A percentile compares a stretch with the other conserved stretches of the same genome.
Evolutionary conservation across 2,113 vertebrate genomes (phyloP).

Genomic region (Pogonocichla stellata): DNA sequence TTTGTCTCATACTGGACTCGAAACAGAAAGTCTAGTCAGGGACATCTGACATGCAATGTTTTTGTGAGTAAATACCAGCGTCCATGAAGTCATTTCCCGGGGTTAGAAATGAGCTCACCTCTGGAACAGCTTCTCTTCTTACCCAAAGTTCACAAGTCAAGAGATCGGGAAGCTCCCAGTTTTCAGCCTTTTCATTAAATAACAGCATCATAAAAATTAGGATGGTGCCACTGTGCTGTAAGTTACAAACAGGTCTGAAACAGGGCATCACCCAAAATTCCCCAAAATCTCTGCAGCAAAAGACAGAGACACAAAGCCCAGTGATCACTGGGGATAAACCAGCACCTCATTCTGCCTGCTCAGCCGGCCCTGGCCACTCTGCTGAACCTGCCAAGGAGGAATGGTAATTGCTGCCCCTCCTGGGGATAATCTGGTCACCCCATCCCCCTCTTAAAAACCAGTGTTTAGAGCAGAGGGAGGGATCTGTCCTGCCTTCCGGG

Average conservation of each 20-base stretch:
- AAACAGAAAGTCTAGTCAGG: slow-evolving; percentile 76
- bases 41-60: slow-evolving; percentile 68
- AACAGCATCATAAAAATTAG: background rate
- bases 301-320: background rate
- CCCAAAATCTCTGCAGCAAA: background rate
- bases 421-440: background rate
- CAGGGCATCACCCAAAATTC: background rate
- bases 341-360: background rate
- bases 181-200: background rate
- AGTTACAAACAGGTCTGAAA: accelerated
- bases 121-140: slow-evolving; percentile 36
- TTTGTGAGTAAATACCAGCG: slow-evolving; percentile 73
- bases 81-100: slow-evolving; percentile 75
- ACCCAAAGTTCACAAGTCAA: slow-evolving; percentile 52
- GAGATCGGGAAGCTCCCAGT: background rate
- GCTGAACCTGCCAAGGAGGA: background rate
- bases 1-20: slow-evolving; percentile 73
- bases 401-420: background rate
- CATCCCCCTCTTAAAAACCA: background rate
- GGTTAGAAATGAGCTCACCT: slow-evolving; percentile 65
- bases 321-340: background rate
- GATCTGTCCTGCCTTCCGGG: background rate
- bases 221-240: background rate
- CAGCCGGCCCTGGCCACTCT: background rate
- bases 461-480: background rate